phyloP scores from a whole-genome alignment of 37 sponge, comb jelly and placozoan species.

The Geodia barretti region DNA sequence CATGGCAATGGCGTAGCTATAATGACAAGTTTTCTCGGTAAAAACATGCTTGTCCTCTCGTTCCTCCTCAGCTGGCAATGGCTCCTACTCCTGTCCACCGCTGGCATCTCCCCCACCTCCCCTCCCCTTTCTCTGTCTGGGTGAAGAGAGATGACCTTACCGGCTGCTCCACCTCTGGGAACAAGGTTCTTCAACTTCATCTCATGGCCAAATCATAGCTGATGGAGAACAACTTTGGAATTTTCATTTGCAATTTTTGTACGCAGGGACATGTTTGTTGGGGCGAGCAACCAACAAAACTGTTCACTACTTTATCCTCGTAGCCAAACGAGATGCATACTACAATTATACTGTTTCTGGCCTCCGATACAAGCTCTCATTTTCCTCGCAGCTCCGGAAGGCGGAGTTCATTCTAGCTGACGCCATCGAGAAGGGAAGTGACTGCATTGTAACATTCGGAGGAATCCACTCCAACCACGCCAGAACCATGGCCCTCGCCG shows the following conservation, averaged over 20 bases:
- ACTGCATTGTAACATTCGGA: conserved; percentile 78
- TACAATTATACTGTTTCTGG: too few relatives aligned
- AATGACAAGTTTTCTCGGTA: not conserved
- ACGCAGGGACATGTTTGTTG: too few relatives aligned
- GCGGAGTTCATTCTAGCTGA: conserved; percentile 89
- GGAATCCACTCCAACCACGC: conserved; percentile 73
- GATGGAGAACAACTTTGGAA: not conserved
- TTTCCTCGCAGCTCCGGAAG: conserved; percentile 68
- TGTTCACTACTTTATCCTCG: too few relatives aligned
- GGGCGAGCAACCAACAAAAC: too few relatives aligned
- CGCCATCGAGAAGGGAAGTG: conserved; percentile 62
- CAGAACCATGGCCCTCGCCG: conserved; percentile 77
- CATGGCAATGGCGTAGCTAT: not conserved
- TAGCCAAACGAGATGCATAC: too few relatives aligned
- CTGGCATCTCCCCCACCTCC: conserved; percentile 66
- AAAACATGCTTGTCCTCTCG: not conserved
- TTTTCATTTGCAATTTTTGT: too few relatives aligned
- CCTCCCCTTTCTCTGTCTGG: conserved; percentile 51
- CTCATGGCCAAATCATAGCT: not conserved
- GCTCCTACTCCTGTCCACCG: conserved; percentile 74
- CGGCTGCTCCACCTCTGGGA: conserved; percentile 69
- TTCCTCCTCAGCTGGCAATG: not conserved
- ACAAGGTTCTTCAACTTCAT: conserved; percentile 54
- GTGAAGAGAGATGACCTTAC: conserved; percentile 84
- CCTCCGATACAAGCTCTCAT: not conserved